Base-by-base conservation (phyloP, 2,113 vertebrate species). In the Turdus rufiventris region DNA sequence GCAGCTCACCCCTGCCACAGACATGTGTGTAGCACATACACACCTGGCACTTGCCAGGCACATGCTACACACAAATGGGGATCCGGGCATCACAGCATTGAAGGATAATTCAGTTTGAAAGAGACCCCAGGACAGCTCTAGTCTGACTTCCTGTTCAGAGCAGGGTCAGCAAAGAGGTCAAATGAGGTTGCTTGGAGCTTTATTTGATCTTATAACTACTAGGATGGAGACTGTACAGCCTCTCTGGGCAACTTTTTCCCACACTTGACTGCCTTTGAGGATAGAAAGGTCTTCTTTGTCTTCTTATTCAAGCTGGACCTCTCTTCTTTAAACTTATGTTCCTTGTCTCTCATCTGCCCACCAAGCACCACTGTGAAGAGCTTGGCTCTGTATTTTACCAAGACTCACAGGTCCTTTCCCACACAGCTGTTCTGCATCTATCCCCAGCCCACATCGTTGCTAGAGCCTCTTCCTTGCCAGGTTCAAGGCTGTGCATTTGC, bases 81-180 rank as follows among this genome's bases (percentile, higher is more conserved):
- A 28, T 31, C 40, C 28, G 48, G 1, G 3, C 16, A 48, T 47
- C 29, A 12, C 1, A 54, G 12, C 18, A 14, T 1, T 0, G 1
- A 56, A 43, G 66, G 43, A 53, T 57, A 72, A 82, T 26, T 57
- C 4, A 4, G 8, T 16, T 26, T 79, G 77, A 78, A 85, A 74
- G 84, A 71, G 43, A 71, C 61, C 61, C 62, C 51, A 54, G 50
- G 65, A 92, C 36, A 50, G 63, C 42, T 73, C 51, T 76, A 25
- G 83, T 66, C 54, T 36, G 40, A 53, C 28, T 60, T 86, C 61
- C 47, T 62, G 63, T 51, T 94, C 76, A 84, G 81, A 77, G 60
- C 14, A 60, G 60, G 43, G 84, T 74, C 84, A 77, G 80, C 23
- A 84, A 83, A 65, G 71, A 73, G 50, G 58, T 73, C 71, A 74